phyloP scores from a whole-genome alignment of 1,140 invertebrate species.

The Gonioctena quinquepunctata region DNA sequence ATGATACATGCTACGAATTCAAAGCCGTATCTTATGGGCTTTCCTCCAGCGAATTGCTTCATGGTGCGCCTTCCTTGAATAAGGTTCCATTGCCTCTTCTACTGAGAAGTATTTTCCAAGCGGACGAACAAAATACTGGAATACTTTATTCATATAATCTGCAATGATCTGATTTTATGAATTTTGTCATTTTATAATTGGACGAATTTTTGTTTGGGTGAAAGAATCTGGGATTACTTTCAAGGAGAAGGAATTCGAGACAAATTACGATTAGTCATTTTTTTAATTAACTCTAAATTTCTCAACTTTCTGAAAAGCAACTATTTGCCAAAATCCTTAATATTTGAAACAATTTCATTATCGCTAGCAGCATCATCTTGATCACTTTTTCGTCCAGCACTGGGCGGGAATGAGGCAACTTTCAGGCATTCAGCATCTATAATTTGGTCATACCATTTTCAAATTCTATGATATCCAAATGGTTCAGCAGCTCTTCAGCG shows the following conservation, averaged over 20 bases:
- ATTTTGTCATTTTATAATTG: slow-evolving; percentile 1
- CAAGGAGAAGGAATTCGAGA: not conserved
- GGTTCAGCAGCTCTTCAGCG: not conserved
- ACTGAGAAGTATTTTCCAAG: slow-evolving; percentile 10
- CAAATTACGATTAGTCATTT: too few species aligned
- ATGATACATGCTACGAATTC: too few species aligned
- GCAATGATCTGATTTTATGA: slow-evolving; percentile 2
- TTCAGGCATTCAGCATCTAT: not conserved
- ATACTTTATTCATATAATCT: slow-evolving; percentile 4
- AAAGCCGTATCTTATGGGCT: not conserved
- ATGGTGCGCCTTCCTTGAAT: not conserved
- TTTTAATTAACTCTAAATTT: too few species aligned
- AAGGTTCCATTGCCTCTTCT: not conserved
- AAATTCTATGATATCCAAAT: not conserved
- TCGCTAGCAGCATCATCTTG: not conserved
- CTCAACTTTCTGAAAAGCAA: too few species aligned
- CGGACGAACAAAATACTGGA: not conserved
- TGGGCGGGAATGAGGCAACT: not conserved
- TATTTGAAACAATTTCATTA: not conserved
- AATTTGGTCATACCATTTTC: not conserved
- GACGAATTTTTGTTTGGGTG: not conserved
- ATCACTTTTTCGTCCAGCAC: not conserved
- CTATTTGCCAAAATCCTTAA: not conserved
- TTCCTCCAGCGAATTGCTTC: not conserved
- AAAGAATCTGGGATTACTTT: not conserved